Evolutionary conservation across 1,140 invertebrate genomes (phyloP).

Genomic region (Cepaea nemoralis): DNA sequence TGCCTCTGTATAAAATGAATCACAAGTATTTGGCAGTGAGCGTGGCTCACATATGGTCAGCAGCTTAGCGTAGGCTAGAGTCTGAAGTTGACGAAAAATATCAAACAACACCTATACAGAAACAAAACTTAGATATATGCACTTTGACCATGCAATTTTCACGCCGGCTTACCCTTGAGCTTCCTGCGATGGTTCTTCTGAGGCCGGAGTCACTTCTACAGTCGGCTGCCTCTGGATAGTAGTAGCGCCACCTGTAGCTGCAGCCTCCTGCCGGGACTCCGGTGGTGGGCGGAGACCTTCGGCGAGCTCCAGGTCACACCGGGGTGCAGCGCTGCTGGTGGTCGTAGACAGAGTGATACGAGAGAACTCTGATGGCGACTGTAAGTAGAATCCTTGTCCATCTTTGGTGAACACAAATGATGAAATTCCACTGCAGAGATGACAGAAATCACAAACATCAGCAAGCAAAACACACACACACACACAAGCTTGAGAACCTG

Average conservation of each 20-base stretch:
- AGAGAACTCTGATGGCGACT: slow-evolving; percentile 92
- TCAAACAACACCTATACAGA: no score
- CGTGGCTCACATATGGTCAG: no score
- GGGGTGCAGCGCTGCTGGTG: slow-evolving; percentile 75
- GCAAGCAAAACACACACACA: no score
- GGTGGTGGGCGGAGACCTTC: slow-evolving; percentile 69
- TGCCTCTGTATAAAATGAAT: no score
- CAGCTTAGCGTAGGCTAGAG: no score
- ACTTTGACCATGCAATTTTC: no score
- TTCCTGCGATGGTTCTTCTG: slow-evolving; percentile 18
- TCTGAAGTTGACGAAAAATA: no score
- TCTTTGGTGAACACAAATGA: slow-evolving; percentile 90
- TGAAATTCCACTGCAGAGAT: slow-evolving; percentile 87
- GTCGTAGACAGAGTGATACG: slow-evolving; percentile 88
- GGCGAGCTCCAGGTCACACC: slow-evolving; percentile 74
- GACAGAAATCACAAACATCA: no score
- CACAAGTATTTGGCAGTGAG: no score
- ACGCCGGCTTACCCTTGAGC: slow-evolving; percentile 17
- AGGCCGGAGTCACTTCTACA: slow-evolving; percentile 40
- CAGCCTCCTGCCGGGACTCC: slow-evolving; percentile 52
- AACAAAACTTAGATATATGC: no score
- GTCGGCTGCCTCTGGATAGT: slow-evolving; percentile 59
- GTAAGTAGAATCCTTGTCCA: slow-evolving; percentile 92
- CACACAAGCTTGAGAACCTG: no score
- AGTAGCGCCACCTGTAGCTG: slow-evolving; percentile 50